phyloP scores from a whole-genome alignment of 2,888 invertebrate species.

The Panopea generosa region DNA sequence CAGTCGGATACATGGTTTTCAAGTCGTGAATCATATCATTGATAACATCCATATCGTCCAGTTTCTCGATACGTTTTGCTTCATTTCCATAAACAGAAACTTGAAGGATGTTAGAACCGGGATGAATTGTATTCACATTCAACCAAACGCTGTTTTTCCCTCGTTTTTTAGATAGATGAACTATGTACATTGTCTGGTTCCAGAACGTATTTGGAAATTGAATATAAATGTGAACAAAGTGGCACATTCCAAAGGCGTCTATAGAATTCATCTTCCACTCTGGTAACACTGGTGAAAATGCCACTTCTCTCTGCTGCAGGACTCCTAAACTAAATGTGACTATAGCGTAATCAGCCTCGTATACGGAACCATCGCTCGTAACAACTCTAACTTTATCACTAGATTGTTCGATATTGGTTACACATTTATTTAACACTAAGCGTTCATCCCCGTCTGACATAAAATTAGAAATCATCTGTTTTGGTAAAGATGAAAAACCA shows the following conservation, averaged over 20 bases:
- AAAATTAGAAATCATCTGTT: conserved; percentile 13
- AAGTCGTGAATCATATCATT: conserved; percentile 35
- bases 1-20: conserved; percentile 31
- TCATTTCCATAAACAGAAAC: conserved; percentile 37
- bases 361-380: conserved; percentile 27
- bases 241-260: conserved; percentile 29
- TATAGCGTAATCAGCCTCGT: conserved; percentile 47
- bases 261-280: conserved; percentile 43
- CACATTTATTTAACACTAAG: conserved; percentile 38
- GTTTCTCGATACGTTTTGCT: conserved; percentile 34
- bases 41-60: conserved; percentile 30
- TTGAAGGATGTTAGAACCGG: conserved; percentile 48
- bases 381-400: conserved; percentile 28
- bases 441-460: conserved; percentile 2
- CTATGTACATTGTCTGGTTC: conserved; percentile 37
- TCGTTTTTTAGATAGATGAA: conserved; percentile 31
- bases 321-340: conserved; percentile 63
- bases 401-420: conserved; percentile 30
- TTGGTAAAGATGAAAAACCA: conserved; percentile 30
- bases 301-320: conserved; percentile 40
- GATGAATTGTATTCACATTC: conserved; percentile 47
- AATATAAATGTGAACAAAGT: conserved; percentile 46
- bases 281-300: conserved; percentile 52
- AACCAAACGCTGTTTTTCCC: conserved; percentile 36
- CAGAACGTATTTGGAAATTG: conserved; percentile 49